Evolutionary conservation across 2,797 vertebrate species (phyloP), one percentile per base, ranked within the genome.

Genomic region (Sebastes elongatus): DNA sequence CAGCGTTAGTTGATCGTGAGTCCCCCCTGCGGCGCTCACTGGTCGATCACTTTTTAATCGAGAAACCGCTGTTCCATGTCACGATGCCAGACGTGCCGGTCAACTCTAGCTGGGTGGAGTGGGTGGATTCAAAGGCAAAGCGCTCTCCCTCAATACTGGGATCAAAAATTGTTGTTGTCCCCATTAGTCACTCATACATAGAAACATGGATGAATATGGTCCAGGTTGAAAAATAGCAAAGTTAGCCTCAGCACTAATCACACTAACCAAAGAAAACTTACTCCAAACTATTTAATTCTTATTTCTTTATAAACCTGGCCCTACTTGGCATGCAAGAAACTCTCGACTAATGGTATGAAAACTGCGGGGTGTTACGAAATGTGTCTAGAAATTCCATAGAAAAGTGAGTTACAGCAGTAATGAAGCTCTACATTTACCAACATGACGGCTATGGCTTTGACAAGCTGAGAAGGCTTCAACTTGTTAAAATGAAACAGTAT

Each of bases 321-420:
- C 81, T 52, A 81, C 71, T 16, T 25, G 25, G 65, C 87, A 91
- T 91, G 89, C 88, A 90, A 46, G 68, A 86, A 18, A 70, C 32
- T 74, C 69, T 76, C 53, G 62, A 64, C 49, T 63, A 56, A 71
- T 38, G 16, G 13, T 14, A 14, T 49, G 35, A 56, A 38, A 67
- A 74, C 59, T 22, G 14, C 6, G 23, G 6, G 71, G 52, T 49
- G 22, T 66, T 90, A 83, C 6, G 57, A 86, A 90, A 91, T 25
- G 72, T 23, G 56, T 86, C 69, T 87, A 92, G 38, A 92, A 87
- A 87, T 66, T 49, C 49, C 35, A 64, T 91, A 92, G 62, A 92
- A 92, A 92, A 91, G 81, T 80, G 81, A 81, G 32, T 74, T 33
- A 69, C 32, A 75, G 76, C 60, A 59, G 35, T 57, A 25, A 83